Conservation (phyloP, 2,113 vertebrate species). For the Pseudonaja textilis region DNA sequence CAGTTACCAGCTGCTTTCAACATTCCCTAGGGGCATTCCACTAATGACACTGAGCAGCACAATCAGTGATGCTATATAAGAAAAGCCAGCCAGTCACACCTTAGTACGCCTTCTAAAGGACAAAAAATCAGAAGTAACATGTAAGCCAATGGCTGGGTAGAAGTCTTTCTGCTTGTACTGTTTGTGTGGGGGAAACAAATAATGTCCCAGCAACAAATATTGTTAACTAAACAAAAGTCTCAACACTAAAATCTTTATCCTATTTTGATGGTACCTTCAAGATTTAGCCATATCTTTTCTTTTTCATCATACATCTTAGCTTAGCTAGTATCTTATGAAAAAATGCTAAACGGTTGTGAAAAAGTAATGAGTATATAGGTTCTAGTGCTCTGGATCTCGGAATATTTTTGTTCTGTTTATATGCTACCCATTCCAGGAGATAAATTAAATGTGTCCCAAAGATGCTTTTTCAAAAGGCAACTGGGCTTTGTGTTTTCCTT, state of each 20-base stretch:
- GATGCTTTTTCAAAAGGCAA: not conserved
- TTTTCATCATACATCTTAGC: not conserved
- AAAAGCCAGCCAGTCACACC: not conserved
- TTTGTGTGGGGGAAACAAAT: not conserved
- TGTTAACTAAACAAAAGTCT: not conserved
- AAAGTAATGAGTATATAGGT: not conserved
- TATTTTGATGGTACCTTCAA: not conserved
- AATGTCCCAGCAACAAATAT: not conserved
- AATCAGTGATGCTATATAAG: rapidly evolving
- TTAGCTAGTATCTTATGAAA: not conserved
- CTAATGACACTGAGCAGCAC: not conserved
- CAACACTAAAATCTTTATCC: not conserved
- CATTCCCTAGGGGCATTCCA: slow-evolving; percentile 37
- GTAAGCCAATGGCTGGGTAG: not conserved
- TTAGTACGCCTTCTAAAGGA: not conserved
- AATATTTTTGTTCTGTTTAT: not conserved
- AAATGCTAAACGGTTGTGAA: not conserved
- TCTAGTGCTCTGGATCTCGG: not conserved
- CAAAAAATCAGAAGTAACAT: not conserved
- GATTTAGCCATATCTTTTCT: rapidly evolving
- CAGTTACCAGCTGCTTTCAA: slow-evolving; percentile 31
- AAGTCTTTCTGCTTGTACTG: not conserved
- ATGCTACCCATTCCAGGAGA: not conserved
- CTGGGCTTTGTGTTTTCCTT: not conserved
- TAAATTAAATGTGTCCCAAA: not conserved